These are phyloP conservation scores for Villa cingulata DNA, from an alignment of 2,888 invertebrate genomes.

Conservation along the genomic window DNA sequence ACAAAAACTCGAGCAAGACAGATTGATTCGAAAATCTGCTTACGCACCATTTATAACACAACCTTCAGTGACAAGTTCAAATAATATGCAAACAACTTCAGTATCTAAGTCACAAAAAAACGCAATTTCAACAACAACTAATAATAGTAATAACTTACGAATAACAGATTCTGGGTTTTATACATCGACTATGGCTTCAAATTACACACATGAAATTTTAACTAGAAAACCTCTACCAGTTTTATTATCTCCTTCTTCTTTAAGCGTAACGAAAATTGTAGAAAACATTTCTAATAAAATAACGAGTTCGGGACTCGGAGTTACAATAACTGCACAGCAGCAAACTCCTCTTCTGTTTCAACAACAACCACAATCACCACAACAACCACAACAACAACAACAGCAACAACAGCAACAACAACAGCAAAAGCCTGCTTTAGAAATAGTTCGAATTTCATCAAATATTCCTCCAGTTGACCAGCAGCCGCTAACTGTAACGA, in stretches of 20 bases:
- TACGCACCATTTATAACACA: conserved; percentile 13
- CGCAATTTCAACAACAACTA: not conserved
- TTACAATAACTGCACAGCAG: conserved; percentile 13
- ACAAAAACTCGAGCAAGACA: conserved; percentile 23
- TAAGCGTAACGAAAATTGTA: conserved; percentile 23
- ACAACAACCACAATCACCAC: conserved; percentile 5
- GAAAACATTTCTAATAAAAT: not conserved
- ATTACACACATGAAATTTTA: conserved; percentile 20
- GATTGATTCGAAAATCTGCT: conserved; percentile 14
- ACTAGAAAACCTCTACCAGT: conserved; percentile 18
- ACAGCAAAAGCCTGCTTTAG: conserved; percentile 22
- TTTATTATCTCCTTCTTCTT: conserved; percentile 25
- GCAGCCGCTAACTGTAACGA: conserved; percentile 10
- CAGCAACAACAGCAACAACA: conserved; percentile 8
- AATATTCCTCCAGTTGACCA: conserved; percentile 17
- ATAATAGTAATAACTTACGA: conserved; percentile 1
- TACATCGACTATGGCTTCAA: conserved; percentile 19
- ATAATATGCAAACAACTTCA: not conserved
- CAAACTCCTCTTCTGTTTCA: conserved; percentile 1
- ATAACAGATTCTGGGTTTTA: conserved; percentile 18
- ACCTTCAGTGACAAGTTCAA: not conserved
- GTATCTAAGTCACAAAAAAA: not conserved
- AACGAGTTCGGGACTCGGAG: conserved; percentile 13
- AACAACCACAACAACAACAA: conserved; percentile 17
- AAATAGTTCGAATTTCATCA: conserved; percentile 26